Percentiles rank a stretch among this genome's conserved stretches.
These are phyloP conservation scores for Ichneumoninae sp. DNA, from an alignment of 2,888 invertebrate genomes.

Conservation along the genomic window DNA sequence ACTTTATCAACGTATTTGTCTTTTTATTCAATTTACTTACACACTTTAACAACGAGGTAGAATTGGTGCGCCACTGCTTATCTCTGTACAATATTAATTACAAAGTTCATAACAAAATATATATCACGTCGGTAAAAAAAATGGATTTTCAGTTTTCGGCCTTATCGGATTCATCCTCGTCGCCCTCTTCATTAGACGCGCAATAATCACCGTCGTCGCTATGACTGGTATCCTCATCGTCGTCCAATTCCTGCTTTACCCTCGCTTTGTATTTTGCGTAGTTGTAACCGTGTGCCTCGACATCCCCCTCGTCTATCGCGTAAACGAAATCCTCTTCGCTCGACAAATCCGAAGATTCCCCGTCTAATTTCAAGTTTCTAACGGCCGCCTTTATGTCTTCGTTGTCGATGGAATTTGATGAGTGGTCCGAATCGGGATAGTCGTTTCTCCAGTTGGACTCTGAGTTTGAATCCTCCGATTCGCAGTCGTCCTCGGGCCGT, in stretches of 20 bases:
- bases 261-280: conserved; percentile 89
- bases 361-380: conserved; percentile 81
- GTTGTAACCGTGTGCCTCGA: conserved; percentile 87
- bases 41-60: conserved; percentile 3
- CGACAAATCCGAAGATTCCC: conserved; percentile 84
- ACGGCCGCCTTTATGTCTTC: conserved; percentile 88
- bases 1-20: conserved; percentile 73
- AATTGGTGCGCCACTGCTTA: neutral
- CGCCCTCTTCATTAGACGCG: conserved; percentile 49
- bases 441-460: conserved; percentile 92
- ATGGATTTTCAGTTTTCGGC: conserved; percentile 38
- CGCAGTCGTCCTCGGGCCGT: conserved; percentile 76
- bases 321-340: conserved; percentile 83
- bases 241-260: conserved; percentile 78
- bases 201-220: conserved; percentile 59
- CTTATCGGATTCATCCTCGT: conserved; percentile 43
- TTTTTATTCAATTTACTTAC: conserved; percentile 47
- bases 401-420: conserved; percentile 86
- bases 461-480: conserved; percentile 90
- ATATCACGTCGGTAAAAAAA: conserved; percentile 13
- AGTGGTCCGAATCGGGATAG: conserved; percentile 90
- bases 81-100: neutral
- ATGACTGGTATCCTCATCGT: conserved; percentile 58
- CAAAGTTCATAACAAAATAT: neutral
- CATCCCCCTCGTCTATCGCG: conserved; percentile 85